Evolutionary conservation across 2,888 invertebrate species (phyloP), one percentile per base, ranked within the genome.

Genomic region (Drosophila atroscutellata): DNA sequence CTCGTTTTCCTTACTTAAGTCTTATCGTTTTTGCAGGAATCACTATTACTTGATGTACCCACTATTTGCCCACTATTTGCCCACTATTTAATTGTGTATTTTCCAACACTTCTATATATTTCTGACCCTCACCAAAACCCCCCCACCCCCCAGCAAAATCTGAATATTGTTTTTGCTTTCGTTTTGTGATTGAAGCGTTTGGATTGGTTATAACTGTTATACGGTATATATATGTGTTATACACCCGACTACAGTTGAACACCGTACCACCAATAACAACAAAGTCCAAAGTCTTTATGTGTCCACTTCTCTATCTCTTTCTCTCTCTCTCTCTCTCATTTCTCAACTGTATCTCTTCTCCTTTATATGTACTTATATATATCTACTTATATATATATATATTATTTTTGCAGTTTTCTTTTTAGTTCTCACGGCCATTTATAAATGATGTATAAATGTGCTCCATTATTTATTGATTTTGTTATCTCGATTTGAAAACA

Each of bases 151-250:
- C 4, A 60, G 59, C 49, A 71, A 75, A 62, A 50, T 51, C 42
- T 56, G n/a, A 68, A 58, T 58, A 68, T 58, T 69, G 32, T 61
- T 66, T 66, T 65, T 72, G 80, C 60, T 78, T 66, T 49, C 18
- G 61, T 72, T 76, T 80, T 68, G 56, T 65, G 47, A 59, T 75
- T 79, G 66, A 71, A 69, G 54, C 59, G 56, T 63, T 66, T 61
- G 79, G 66, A 77, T 80, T 80, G 80, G 63, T 71, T 75, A 28
- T 24, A 77, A 81, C 81, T 80, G 81, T 81, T 78, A 81, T 78
- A 81, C 78, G 75, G 75, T 63, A 68, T 80, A 54, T 24, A 51
- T 36, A 72, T 65, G 69, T 80, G 82, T 81, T 78, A 81, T 79
- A 79, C 72, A 78, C 57, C 56, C 45, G 63, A 49, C 39, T 56